Evolutionary conservation across 2,113 vertebrate species (phyloP).

Genomic region (Anoura caudifer): DNA sequence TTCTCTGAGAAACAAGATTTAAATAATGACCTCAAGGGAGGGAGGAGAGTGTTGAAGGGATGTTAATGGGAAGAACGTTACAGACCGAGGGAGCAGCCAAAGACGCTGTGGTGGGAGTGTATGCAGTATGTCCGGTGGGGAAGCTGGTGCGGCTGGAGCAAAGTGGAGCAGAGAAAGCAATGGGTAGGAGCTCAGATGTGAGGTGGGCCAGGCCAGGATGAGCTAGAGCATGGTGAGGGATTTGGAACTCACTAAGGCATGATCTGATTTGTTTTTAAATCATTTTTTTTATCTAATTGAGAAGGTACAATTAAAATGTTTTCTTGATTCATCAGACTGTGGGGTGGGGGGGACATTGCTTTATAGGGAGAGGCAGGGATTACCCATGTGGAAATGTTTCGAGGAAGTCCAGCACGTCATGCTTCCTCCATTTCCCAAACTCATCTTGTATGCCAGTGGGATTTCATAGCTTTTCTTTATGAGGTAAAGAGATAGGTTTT

Average conservation of each 20-base stretch:
- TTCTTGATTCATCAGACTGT: neutral
- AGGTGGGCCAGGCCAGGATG: no score
- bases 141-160: fast-evolving
- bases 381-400: neutral
- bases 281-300: neutral
- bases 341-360: neutral
- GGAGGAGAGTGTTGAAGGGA: neutral
- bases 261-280: neutral
- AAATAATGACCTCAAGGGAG: neutral
- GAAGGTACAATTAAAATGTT: neutral
- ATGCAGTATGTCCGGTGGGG: fast-evolving
- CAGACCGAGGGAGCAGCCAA: neutral
- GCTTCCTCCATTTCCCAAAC: neutral
- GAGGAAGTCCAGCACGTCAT: no score
- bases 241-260: neutral
- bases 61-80: neutral
- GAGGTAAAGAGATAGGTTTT: neutral
- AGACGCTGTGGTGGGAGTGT: neutral
- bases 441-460: neutral
- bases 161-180: neutral
- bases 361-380: neutral
- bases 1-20: neutral
- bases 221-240: neutral
- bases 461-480: neutral
- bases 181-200: fast-evolving